These are phyloP conservation scores for Drosophila tani DNA, from an alignment of 1,140 invertebrate genomes.

Conservation along the genomic window DNA sequence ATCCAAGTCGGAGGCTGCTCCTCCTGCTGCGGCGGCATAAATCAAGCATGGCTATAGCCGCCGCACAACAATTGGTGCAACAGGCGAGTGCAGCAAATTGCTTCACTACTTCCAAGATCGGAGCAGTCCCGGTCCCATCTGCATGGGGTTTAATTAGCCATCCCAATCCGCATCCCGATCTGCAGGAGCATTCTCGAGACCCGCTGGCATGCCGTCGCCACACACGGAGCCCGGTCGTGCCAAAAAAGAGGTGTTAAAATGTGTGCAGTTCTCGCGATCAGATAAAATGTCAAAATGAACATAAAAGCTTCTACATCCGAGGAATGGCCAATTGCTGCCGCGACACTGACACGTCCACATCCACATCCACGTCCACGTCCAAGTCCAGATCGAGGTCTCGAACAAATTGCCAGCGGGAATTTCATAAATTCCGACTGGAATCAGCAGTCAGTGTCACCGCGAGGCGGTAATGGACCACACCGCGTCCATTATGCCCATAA, in stretches of 20 bases:
- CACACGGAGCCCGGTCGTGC: constrained; percentile 36
- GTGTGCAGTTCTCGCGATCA: constrained; percentile 84
- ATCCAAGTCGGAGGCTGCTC: constrained; percentile 59
- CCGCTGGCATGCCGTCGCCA: constrained; percentile 38
- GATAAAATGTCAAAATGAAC: constrained; percentile 85
- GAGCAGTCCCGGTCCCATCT: constrained; percentile 34
- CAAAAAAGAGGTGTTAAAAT: constrained; percentile 78
- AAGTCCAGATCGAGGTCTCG: constrained; percentile 13
- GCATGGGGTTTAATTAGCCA: constrained; percentile 59
- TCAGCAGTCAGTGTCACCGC: constrained; percentile 51
- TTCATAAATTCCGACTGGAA: constrained; percentile 77
- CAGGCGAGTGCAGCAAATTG: constrained; percentile 72
- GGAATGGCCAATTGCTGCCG: constrained; percentile 82
- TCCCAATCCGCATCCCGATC: constrained; percentile 10
- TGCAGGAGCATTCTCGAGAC: constrained; percentile 22
- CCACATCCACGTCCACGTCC: constrained; percentile 16
- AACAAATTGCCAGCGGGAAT: constrained; percentile 76
- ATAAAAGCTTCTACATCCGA: constrained; percentile 85
- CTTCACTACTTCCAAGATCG: constrained; percentile 16
- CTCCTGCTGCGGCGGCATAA: constrained; percentile 62
- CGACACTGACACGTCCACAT: constrained; percentile 38
- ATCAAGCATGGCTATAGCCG: constrained; percentile 71
- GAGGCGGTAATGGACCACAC: constrained; percentile 75
- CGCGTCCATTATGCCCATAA: constrained; percentile 82
- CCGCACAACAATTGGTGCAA: constrained; percentile 67